Evolutionary conservation across 2,797 vertebrate genomes (phyloP).

Genomic region (Falco peregrinus): DNA sequence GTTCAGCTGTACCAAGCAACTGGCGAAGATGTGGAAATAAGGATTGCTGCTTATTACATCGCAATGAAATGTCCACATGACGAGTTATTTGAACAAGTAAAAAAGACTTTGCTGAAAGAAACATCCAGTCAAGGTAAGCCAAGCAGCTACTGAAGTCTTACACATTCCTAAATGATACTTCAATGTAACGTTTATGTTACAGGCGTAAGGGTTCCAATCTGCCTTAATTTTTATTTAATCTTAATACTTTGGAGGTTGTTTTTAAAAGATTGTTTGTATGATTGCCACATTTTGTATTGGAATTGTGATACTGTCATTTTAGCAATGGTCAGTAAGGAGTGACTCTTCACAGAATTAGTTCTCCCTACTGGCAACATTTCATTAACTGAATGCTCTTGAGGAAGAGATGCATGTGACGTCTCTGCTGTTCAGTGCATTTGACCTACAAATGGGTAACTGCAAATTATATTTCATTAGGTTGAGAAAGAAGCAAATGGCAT

Average conservation of each 20-base stretch:
- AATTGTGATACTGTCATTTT: not conserved
- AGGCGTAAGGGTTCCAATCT: not conserved
- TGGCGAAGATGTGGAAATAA: conserved; percentile 85
- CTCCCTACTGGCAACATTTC: not conserved
- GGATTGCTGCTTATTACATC: conserved; percentile 87
- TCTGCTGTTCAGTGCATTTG: not conserved
- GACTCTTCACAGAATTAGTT: not conserved
- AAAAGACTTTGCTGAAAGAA: conserved; percentile 78
- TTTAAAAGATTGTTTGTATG: not conserved
- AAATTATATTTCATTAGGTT: not conserved
- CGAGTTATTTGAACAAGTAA: conserved; percentile 80
- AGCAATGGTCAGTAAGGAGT: not conserved
- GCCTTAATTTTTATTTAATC: not conserved
- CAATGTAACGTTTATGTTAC: not conserved
- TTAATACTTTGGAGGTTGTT: not conserved
- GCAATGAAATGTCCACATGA: conserved; percentile 84
- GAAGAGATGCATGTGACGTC: not conserved
- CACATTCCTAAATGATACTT: not conserved
- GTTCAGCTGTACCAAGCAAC: conserved; percentile 79
- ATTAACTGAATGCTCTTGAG: not conserved
- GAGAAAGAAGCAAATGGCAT: not conserved
- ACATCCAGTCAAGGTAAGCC: conserved; percentile 87
- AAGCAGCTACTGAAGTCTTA: not conserved
- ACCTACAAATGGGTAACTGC: not conserved
- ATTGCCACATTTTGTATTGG: not conserved